Evolutionary conservation across 35 echinoderm and acorn worm genomes (phyloP), one percentile per base, ranked within the genome.

Genomic region (Anneissia japonica): DNA sequence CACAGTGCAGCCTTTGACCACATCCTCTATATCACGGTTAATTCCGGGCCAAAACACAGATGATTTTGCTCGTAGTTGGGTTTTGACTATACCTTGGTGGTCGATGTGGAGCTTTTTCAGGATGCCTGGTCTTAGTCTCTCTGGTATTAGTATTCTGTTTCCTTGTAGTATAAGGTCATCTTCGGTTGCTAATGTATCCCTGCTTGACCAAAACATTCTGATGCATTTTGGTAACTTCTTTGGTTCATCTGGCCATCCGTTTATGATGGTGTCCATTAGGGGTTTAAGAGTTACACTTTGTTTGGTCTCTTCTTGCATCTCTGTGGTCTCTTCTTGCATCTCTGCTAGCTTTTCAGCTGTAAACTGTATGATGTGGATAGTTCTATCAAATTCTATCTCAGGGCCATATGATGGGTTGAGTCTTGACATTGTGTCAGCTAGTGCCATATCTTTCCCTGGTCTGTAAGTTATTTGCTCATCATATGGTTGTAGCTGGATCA

Each of bases 1-100:
- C 32, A 86, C 64, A 28, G 32, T 11, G 75, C 92, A 94, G 23
- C 40, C 32, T 82, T 82, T 82, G 11, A 90, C 79, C 35, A 90
- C 3, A 11, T 41, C 14, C 38, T 86, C 92, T 17, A 90, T 86
- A 26, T 75, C 74, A 30, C 32, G 26, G 32, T 75, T 30, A 9
- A 75, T 75, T 4, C 74, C 74, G 4, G 74, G 74, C 74, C 74
- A 75, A 34, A 75, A 75, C 32, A 75, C 74, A 34, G n/a, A 9
- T 28, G 26, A 75, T 75, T 75, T 75, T 5, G 74, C 74, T 75
- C 74, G 9, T 4, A 75, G 74, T 75, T 75, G 26, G 26, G n/a
- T 30, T 75, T 75, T 75, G 26, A 9, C 26, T 75, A 75, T n/a
- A 75, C 74, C 74, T 28, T 30, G 74, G 74, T 75, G 74, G 74